Base-by-base conservation (phyloP, 2,888 invertebrate species). In the Patella pellucida region DNA sequence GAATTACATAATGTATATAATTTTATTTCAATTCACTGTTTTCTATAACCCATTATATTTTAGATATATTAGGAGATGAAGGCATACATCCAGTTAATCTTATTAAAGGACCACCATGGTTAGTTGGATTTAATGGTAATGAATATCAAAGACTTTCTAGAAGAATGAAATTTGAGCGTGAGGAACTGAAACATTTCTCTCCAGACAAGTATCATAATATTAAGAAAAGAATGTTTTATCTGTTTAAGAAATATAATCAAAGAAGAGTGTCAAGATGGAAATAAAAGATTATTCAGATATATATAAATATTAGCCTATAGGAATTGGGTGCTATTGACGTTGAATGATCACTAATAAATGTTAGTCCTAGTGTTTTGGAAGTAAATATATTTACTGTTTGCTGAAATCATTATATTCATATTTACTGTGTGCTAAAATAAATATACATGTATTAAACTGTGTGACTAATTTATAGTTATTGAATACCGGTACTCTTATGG, bases 31-130 rank as follows among this genome's bases (percentile, higher is more conserved):
- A 41, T 41, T 41, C 41, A 41, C 41, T 41, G 41, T 41, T 1
- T 41, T 41, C 41, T 41, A 9, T 41, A 9, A 41, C 41, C 41
- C 41, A 41, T 41, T 41, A 41, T 41, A 41, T 82, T 85, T 52
- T 84, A 92, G 93, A 99, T 90, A 97, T 99, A 77, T 92, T 99
- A 73, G 98, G 98, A 2, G 94, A 95, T 87, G 96, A 95, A 52
- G 93, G 93, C 19, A 83, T 95, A 9, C 96, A 97, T 90, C 98
- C 98, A 0, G 94, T 95, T 0, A 95, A 94, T 88, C 94, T 97
- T 16, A 91, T 97, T 16, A 94, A 95, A 78, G 93, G 97, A 9
- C 98, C 98, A 0, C 91, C 93, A 0, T 99, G 98, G 98, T 92
- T 99, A 54, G 93, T 96, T 85, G 98, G 98, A 71, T 94, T 97